Conservation (phyloP, 2,113 vertebrate species). For the Mesocricetus auratus region DNA sequence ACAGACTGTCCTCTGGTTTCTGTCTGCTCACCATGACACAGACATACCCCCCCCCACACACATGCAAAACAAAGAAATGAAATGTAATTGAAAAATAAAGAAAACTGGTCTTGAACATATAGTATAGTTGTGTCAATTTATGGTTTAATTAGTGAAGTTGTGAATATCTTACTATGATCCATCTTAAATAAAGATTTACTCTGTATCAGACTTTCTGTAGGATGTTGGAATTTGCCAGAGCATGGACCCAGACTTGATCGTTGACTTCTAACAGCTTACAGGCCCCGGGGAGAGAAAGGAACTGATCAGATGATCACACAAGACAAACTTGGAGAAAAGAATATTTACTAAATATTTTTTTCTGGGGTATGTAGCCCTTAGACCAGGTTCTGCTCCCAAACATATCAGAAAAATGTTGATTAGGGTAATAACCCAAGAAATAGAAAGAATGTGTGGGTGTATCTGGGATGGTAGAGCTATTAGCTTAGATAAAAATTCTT, state of each 20-base stretch:
- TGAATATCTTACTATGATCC: neutral
- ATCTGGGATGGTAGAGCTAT: neutral
- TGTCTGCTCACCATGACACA: neutral
- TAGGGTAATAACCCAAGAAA: neutral
- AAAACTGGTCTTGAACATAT: neutral
- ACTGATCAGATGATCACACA: neutral
- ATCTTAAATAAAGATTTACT: neutral
- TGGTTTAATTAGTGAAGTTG: neutral
- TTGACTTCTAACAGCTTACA: neutral
- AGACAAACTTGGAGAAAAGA: neutral
- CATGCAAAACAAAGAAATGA: neutral
- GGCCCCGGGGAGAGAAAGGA: neutral
- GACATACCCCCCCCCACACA: too few species aligned
- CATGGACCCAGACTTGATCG: accelerated
- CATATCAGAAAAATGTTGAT: neutral
- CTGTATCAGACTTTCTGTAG: neutral
- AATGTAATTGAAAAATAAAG: neutral
- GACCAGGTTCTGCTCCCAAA: neutral
- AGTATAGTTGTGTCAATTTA: neutral
- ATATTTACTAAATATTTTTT: neutral
- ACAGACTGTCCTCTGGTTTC: neutral
- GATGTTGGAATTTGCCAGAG: neutral
- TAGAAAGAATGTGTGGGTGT: too few species aligned
- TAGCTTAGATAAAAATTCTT: neutral
- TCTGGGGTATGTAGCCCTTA: neutral